Evolutionary conservation across 2,888 invertebrate genomes (phyloP), one percentile per base, ranked within the genome.

Genomic region (Pseudolycoriella hygida): DNA sequence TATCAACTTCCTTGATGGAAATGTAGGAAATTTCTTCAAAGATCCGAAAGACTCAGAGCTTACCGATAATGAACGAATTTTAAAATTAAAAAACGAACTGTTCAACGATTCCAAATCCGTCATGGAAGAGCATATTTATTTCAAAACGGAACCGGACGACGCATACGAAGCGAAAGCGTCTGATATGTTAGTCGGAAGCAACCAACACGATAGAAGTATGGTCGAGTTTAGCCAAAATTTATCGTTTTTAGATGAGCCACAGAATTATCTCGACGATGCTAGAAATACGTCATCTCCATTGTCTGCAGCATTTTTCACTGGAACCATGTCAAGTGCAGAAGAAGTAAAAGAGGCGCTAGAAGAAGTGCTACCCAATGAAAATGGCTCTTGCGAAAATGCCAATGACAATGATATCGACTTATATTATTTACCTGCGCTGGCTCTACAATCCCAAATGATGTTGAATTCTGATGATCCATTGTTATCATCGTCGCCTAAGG

Each of bases 401-500:
- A 52, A 56, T 42, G 68, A 69, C 47, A 66, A 71, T 17, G 56
- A 64, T 8, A 64, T 66, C 34, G 66, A 66, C 54, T 53, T 66
- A 40, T 66, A 65, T 48, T 66, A 66, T 45, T 52, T 66, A 40
- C 66, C 65, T 0, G 62, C 61, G 0, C 43, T 64, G n/a, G 71
- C 73, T 1, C 66, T 83, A 8, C 80, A 85, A 51, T 80, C 80
- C 3, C 80, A 85, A 55, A 87, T 87, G 73, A 82, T 87, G 81
- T 77, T 86, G 11, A 87, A 87, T 58, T 86, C 86, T 0, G 87
- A 87, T 56, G 87, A 87, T 60, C 87, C 87, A 0, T 62, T 87
- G 3, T 61, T 88, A 15, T 87, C 87, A 0, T 86, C 86, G 48
- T 85, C 80, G 52, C 85, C 87, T 0, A 78, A 85, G 49, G 86